Evolutionary conservation across 2,888 invertebrate genomes (phyloP), one percentile per base, ranked within the genome.

Genomic region (Lasius platythorax): DNA sequence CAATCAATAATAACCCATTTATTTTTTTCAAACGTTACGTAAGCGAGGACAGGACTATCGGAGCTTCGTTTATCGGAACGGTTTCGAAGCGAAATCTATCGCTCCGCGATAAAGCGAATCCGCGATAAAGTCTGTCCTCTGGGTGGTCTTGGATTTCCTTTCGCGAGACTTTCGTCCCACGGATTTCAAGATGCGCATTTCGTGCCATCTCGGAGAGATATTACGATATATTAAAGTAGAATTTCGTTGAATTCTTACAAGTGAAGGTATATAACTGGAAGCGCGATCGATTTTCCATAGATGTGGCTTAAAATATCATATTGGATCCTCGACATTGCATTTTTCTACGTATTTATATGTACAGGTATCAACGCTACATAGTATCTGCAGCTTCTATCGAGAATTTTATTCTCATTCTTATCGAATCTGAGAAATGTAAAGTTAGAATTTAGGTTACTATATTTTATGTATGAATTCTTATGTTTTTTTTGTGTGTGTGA

Each of bases 231-330:
- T 28, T 37, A 15, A 46, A 15, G 40, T 9, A 58, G 4, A 58
- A 28, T 73, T 70, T 40, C 53, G 18, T 28, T 12, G 33, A 61
- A 46, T 46, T 37, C 12, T 5, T 46, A 33, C 9, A 23, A 37
- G 15, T 12, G 6, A 30, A 33, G 33, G 58, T 33, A 5, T 33
- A 5, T 28, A 46, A 73, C 12, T 81, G 61, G 74, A 46, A 81
- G 8, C 33, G 4, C 33, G 11, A 79, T 73, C 28, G 43, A 79
- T 79, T 79, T 79, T 79, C 74, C 46, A 28, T 18, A 6, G 28
- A 68, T 11, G 11, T 37, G 15, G 18, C 46, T 37, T 3, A 12
- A 46, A 53, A 61, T 72, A 43, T 12, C 30, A 58, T 33, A 46
- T 56, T 33, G 40, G 23, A 15, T 58, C 40, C 43, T 70, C 3